Evolutionary conservation across 2,797 vertebrate genomes (phyloP).

Genomic region (Gallirallus australis): DNA sequence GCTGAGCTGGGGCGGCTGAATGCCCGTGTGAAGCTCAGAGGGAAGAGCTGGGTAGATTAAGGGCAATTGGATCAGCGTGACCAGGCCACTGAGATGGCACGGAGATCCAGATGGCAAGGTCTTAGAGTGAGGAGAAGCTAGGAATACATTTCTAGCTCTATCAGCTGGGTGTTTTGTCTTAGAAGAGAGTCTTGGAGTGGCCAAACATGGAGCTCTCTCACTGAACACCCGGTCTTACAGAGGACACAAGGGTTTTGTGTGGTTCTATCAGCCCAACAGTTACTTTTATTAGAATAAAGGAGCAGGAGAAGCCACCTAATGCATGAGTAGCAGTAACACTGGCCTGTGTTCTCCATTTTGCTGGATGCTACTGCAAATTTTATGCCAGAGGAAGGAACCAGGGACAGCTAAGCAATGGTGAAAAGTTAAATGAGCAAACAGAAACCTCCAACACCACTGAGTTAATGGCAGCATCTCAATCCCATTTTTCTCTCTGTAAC

Average conservation of each 20-base stretch:
- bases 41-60: background rate
- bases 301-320: background rate
- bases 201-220: background rate
- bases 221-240: rapidly evolving
- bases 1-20: background rate
- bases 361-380: background rate
- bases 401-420: background rate
- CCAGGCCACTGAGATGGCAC: background rate
- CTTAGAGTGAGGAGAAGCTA: background rate
- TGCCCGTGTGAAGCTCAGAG: rapidly evolving
- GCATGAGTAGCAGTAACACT: rapidly evolving
- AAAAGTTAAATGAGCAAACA: background rate
- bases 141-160: background rate
- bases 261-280: background rate
- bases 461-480: background rate
- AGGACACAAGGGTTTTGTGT: background rate
- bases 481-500: background rate
- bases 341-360: background rate
- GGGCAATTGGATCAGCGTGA: background rate
- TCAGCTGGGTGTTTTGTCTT: background rate
- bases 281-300: background rate
- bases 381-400: background rate
- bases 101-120: background rate
- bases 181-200: background rate
- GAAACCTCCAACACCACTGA: rapidly evolving